phyloP scores from a whole-genome alignment of 2,888 invertebrate species.

The Adelognathus sp. region DNA sequence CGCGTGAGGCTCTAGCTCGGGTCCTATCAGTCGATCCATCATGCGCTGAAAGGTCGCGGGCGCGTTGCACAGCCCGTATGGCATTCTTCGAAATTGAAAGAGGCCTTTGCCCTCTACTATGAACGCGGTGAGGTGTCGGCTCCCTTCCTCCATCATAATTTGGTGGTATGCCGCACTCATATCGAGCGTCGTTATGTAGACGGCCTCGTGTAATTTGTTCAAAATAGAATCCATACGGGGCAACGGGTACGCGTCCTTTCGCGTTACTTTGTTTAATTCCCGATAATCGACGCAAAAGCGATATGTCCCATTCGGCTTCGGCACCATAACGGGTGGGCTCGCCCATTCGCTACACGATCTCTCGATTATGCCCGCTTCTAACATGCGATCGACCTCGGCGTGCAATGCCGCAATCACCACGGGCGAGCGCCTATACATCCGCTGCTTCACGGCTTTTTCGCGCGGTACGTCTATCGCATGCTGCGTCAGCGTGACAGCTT shows the following conservation, averaged over 20 bases:
- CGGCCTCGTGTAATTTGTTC: not conserved
- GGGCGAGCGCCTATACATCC: slow-evolving; percentile 26
- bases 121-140: too few species aligned
- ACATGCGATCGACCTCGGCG: not conserved
- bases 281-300: too few species aligned
- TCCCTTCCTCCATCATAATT: too few species aligned
- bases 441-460: slow-evolving; percentile 18
- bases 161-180: not conserved
- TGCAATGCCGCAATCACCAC: not conserved
- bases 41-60: slow-evolving; percentile 1
- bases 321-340: not conserved
- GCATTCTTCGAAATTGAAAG: not conserved
- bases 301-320: not conserved
- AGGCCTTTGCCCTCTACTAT: too few species aligned
- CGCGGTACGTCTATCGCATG: not conserved
- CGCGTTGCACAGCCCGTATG: not conserved
- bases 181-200: not conserved
- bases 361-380: not conserved
- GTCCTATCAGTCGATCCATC: slow-evolving; percentile 7
- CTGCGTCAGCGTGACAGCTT: not conserved
- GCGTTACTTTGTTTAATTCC: not conserved
- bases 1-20: not conserved
- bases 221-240: not conserved
- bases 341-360: not conserved
- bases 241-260: not conserved